Evolutionary conservation across 53 echinoderm and acorn worm genomes (phyloP), one percentile per base, ranked within the genome.

Genomic region (Mesocentrotus franciscanus): DNA sequence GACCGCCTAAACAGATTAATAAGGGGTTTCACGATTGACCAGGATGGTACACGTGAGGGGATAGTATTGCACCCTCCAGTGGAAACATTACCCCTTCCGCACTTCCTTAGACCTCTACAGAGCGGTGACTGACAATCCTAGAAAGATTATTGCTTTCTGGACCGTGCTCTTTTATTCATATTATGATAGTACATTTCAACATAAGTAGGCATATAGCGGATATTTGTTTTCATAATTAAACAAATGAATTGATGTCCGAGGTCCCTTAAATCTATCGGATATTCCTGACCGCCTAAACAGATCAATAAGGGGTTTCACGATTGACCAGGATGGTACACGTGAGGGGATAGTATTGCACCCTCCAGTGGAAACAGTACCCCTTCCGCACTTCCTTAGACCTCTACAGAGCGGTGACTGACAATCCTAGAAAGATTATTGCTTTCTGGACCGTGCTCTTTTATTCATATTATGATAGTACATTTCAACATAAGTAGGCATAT

Each of bases 301-400:
- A 79, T 79, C 81, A 79, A 79, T 35, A 35, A 0, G 39, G 39
- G 39, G 81, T 79, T 35, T 16, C 35, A 12, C 81, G 35, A 79
- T 39, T 79, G 81, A 79, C 81, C 81, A 35, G 35, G 6, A 34
- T 8, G 81, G 81, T 79, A 79, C 81, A 14, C 39, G 17, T 8
- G n/a, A 59, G 60, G 58, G 27, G 89, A 24, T 78, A 22, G 39
- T 58, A 30, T 30, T 90, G 61, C 60, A 61, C 10, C 90, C 61
- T 90, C 14, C 66, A 64, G 92, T 93, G 56, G 58, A 74, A 72
- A 93, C 27, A 34, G 9, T 22, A 71, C 56, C 78, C 93, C 93
- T 26, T 56, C 10, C 58, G 4, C 26, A 58, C 87, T 85, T 85
- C 87, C 87, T 57, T 13, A 79, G 16, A 3, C 49, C 49, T 49